Base-by-base conservation (phyloP, 2,888 invertebrate genomes). In the Heliconius charithonia region DNA sequence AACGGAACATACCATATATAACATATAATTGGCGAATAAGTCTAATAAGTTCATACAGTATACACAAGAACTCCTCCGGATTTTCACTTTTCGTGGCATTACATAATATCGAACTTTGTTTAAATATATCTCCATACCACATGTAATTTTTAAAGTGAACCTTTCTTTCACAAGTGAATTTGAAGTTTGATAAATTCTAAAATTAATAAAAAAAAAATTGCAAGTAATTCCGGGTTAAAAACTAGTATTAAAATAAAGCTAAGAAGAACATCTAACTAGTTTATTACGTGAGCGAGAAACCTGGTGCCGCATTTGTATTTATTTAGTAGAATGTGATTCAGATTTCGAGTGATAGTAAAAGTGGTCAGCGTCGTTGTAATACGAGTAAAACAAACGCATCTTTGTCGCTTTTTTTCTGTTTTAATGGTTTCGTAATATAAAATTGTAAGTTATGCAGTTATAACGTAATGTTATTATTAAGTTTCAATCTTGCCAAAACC, bases 341-440 rank as follows among this genome's bases (percentile, higher is more conserved):
- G 85, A 85, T 86, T 84, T 83, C 82, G 79, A 87, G 89, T 84
- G 91, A 91, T 89, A 91, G 92, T 92, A 92, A 92, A 91, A 92
- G 92, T 91, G 87, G 87, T 87, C 83, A 85, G 88, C 82, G 72
- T 83, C 86, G 86, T 37, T 88, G 87, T 76, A 87, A 88, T 88
- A 85, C 70, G 80, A 81, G 75, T 77, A 81, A 82, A 82, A 81
- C 66, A 78, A 75, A 70, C 74, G 25, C 72, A 63, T n/a, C 59
- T 72, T n/a, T 72, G 59, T 59, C n/a, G 51, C 10, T 4, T 3
- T 69, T 19, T 69, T 69, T 69, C 69, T 69, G 37, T 69, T 69
- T 69, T 69, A 45, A 41, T 25, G 69, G 41, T 56, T 72, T n/a
- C 37, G 13, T 62, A 62, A 37, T 73, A 51, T 22, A 7, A 51